phyloP scores from a whole-genome alignment of 1,140 invertebrate species.

The Trypoxylus dichotomus region DNA sequence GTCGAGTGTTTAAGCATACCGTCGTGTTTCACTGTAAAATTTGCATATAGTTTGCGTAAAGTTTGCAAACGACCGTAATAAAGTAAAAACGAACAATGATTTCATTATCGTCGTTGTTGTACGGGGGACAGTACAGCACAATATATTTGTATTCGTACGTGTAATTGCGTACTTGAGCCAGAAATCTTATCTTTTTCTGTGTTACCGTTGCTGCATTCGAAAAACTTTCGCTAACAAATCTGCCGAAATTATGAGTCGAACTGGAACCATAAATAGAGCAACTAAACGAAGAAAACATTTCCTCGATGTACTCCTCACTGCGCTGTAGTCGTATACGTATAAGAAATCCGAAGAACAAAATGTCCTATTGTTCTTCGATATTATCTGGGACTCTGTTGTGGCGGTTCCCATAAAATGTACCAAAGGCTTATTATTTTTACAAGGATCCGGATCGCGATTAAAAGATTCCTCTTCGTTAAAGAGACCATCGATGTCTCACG shows the following conservation, averaged over 20 bases:
- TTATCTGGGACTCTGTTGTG: conserved; percentile 34
- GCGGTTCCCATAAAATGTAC: conserved; percentile 40
- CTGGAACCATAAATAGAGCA: conserved; percentile 36
- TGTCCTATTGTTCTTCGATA: conserved; percentile 41
- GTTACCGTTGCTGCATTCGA: conserved; percentile 27
- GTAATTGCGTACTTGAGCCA: conserved; percentile 36
- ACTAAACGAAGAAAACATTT: conserved; percentile 27
- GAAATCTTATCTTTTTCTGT: conserved; percentile 31
- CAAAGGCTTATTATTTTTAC: conserved; percentile 43
- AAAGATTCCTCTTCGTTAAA: conserved; percentile 44
- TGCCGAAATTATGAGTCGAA: conserved; percentile 37
- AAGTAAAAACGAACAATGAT: conserved; percentile 30
- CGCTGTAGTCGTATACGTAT: conserved; percentile 28
- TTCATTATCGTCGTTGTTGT: conserved; percentile 27
- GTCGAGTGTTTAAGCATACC: not conserved
- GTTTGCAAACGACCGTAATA: conserved; percentile 14
- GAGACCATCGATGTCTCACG: conserved; percentile 42
- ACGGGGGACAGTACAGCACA: not conserved
- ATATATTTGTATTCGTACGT: not conserved
- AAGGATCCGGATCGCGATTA: conserved; percentile 39
- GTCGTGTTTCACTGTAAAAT: conserved; percentile 13
- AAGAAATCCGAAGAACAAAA: conserved; percentile 38
- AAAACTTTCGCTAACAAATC: conserved; percentile 39
- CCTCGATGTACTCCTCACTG: conserved; percentile 19
- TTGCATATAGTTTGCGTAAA: conserved; percentile 30